Evolutionary conservation across 2,113 vertebrate genomes (phyloP), one percentile per base, ranked within the genome.

Genomic region (Ammodytes dubius): DNA sequence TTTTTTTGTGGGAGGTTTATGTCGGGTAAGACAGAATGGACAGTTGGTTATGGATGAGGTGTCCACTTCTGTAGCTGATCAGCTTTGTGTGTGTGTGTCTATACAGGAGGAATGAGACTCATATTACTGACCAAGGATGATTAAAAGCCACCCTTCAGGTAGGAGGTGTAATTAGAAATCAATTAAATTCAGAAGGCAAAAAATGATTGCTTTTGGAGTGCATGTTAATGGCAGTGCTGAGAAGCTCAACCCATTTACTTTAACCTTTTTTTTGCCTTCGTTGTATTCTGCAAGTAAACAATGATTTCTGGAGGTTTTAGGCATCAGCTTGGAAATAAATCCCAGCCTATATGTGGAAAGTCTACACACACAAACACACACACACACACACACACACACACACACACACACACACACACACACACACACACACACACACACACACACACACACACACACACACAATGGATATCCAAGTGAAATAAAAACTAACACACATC

Each of bases 81-180:
- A 83, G 58, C 65, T 82, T 70, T 50, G 76, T 71, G 76, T 79
- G 85, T 74, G 74, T 77, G 27, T 27, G 27, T 27, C 27, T 72
- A 57, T 52, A 56, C 19, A 72, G 39, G 46, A 75, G 76, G 49
- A 89, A 76, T 63, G 76, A 82, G 70, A 85, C 49, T 79, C 74
- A 81, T 77, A 83, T 89, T 82, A 89, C 74, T 84, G 83, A 84
- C 72, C 67, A 54, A 54, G 66, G 81, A 89, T 89, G 87, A 92
- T 92, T 91, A 91, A 91, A 87, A 83, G 71, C 71, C 77, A 72
- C 59, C 86, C 72, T 69, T 81, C 71, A 85, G 77, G 85, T 79
- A 60, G 77, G 82, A 39, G 12, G 65, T 75, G 79, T 87, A 92
- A 94, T 93, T 91, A 92, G 67, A 88, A 91, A 89, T 89, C 90